Conservation (phyloP, 53 echinoderm and acorn worm genomes). For the Zoroaster sp. region DNA sequence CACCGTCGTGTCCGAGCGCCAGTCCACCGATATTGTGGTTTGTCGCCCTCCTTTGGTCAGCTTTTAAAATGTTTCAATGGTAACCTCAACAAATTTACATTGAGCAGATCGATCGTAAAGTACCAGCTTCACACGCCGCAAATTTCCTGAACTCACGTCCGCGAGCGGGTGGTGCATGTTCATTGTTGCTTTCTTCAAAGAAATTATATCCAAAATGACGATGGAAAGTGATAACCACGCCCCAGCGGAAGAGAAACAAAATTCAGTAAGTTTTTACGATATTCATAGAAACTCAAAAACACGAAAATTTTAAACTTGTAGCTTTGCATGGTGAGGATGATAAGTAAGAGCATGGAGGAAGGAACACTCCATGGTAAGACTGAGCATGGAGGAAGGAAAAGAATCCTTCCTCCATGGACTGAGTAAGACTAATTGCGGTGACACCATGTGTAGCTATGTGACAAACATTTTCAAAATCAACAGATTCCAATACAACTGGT, state of each 20-base stretch:
- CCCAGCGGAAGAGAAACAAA: constrained; percentile 55
- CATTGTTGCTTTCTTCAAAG: background rate
- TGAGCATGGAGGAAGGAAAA: too few species aligned
- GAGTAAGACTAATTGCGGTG: too few species aligned
- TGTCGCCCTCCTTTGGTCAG: background rate
- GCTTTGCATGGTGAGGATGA: too few species aligned
- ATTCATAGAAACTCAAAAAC: too few species aligned
- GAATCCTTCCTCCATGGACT: too few species aligned
- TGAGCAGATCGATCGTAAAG: background rate
- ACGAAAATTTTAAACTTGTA: too few species aligned
- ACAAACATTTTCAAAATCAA: too few species aligned
- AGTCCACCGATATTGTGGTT: background rate
- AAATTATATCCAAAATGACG: constrained; percentile 61
- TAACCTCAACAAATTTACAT: background rate
- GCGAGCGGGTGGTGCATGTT: background rate
- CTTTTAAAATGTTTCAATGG: background rate
- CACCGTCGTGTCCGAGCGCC: background rate
- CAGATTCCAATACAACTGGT: too few species aligned
- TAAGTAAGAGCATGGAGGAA: too few species aligned
- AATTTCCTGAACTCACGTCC: background rate
- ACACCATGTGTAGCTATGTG: too few species aligned
- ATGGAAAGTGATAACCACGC: constrained; percentile 75
- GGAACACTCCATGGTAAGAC: too few species aligned
- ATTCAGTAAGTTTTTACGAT: constrained; percentile 38
- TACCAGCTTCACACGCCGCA: background rate